phyloP scores from a whole-genome alignment of 2,797 vertebrate genomes.

The Molossus molossus region DNA sequence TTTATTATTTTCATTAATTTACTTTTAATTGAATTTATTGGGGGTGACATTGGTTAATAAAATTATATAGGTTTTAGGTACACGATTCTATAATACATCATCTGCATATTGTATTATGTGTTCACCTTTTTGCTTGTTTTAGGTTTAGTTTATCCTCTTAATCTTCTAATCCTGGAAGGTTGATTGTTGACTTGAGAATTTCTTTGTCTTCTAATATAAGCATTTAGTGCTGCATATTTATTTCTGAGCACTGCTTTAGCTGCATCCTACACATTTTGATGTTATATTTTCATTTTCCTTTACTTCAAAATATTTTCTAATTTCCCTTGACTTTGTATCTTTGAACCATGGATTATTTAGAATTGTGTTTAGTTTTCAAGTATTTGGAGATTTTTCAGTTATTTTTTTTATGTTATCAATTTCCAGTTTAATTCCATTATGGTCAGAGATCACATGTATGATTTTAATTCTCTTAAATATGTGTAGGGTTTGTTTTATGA shows the following conservation, averaged over 20 bases:
- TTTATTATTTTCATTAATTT: too few species aligned
- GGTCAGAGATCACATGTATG: background rate
- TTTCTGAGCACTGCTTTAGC: background rate
- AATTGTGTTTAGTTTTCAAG: background rate
- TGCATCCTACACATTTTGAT: background rate
- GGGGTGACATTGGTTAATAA: too few species aligned
- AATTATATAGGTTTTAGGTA: too few species aligned
- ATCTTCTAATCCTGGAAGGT: background rate
- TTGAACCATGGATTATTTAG: background rate
- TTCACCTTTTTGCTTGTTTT: background rate
- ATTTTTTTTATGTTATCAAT: background rate
- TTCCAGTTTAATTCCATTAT: slow-evolving; percentile 29
- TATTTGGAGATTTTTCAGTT: background rate
- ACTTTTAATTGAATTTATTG: too few species aligned
- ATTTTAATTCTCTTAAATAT: background rate
- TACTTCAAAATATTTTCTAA: slow-evolving; percentile 33
- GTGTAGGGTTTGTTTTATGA: background rate
- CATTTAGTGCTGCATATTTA: background rate
- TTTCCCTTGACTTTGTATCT: slow-evolving; percentile 10
- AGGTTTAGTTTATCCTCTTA: background rate
- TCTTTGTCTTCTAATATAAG: background rate
- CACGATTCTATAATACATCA: too few species aligned
- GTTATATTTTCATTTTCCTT: slow-evolving; percentile 7
- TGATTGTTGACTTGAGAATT: background rate
- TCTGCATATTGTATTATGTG: too few species aligned